Percentiles rank a stretch among this genome's conserved stretches.
Evolutionary conservation across 2,113 vertebrate genomes (phyloP).

Genomic region (Chloebia gouldiae): DNA sequence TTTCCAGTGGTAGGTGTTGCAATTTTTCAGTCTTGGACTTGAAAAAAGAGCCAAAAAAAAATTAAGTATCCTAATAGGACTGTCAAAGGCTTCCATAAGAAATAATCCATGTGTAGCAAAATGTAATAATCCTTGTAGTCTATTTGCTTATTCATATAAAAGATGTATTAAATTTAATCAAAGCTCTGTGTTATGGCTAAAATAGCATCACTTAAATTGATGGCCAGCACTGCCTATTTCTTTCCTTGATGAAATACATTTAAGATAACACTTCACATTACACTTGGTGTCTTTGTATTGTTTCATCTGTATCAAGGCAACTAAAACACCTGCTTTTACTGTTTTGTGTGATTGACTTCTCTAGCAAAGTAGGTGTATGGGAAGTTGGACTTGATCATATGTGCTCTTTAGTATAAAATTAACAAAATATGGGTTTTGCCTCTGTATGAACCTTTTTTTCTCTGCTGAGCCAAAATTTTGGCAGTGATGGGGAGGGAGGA

Average conservation of each 20-base stretch:
- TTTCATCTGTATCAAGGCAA: neutral
- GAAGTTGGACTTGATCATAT: neutral
- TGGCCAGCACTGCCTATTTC: neutral
- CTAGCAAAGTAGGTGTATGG: neutral
- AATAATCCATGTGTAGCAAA: neutral
- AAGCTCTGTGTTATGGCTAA: neutral
- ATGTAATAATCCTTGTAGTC: neutral
- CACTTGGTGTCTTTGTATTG: neutral
- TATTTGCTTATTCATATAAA: neutral
- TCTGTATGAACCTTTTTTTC: neutral
- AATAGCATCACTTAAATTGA: neutral
- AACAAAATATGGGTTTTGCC: neutral
- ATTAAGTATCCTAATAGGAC: neutral
- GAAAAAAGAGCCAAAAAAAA: neutral
- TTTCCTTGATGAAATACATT: neutral
- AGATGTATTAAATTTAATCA: neutral
- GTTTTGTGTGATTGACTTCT: neutral
- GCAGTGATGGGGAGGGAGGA: neutral
- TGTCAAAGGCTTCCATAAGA: neutral
- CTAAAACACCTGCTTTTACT: neutral
- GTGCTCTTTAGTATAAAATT: neutral
- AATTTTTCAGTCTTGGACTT: neutral
- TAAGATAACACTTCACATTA: neutral
- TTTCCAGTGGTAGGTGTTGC: neutral
- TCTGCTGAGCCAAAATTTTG: neutral